Base-by-base conservation (phyloP, 1,140 invertebrate genomes). In the Berghia stephanieae region DNA sequence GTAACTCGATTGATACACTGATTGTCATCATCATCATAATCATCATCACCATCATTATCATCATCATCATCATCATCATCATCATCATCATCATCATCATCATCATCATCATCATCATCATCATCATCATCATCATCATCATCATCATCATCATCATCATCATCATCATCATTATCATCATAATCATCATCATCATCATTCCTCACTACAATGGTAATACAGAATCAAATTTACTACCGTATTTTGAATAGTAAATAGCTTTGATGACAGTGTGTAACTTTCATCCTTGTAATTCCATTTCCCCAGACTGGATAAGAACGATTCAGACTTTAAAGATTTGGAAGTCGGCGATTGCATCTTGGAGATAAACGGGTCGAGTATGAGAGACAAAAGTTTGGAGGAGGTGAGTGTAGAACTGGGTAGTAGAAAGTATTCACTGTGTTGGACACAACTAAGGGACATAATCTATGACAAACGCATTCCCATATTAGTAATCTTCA, bases 341-440 rank as follows among this genome's bases (percentile, higher is more conserved):
- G 95, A 95, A 87, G 94, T 97, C 81, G 96, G 96, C 27, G 96
- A 98, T 89, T 91, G 93, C 86, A 96, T 98, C 77, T 90, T 97
- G 67, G 96, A 98, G 91, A 94, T 98, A 21, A 97, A 97, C 91
- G 96, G 96, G 0, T 93, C 94, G 0, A 94, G 95, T 3, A 93
- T 96, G 0, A 94, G 93, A 85, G 94, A 95, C 86, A 92, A 93
- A 72, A 84, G 85, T 27, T 40, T 89, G 60, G 81, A 84, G 42
- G 87, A 90, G 82, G 88, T 89, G 79, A 77, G 78, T 63, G 16
- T 24, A n/a, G 77, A 57, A 24, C 68, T 70, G 31, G 18, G 1
- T 24, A 21, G 66, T n/a, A 13, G 3, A n/a, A 46, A 46, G 34
- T 34, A 77, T 70, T 1, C 2, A 57, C 8, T 31, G 38, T 27